Evolutionary conservation across 2,797 vertebrate species (phyloP).

Genomic region (Notoglanidium macrostoma): DNA sequence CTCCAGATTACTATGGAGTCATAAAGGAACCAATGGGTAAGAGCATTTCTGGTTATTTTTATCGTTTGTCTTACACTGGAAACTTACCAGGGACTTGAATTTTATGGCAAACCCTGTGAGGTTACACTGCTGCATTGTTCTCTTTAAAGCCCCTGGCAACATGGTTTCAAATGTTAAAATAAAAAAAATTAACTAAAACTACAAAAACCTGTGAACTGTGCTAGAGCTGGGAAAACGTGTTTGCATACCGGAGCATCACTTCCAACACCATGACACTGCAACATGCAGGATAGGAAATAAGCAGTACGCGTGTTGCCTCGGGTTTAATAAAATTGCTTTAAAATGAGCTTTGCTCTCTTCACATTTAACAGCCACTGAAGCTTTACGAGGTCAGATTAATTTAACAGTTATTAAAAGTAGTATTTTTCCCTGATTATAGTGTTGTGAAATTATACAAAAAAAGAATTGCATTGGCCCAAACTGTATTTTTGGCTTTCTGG

Average conservation of each 20-base stretch:
- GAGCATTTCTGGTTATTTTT: constrained; percentile 48
- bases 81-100: background rate
- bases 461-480: background rate
- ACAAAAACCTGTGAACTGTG: background rate
- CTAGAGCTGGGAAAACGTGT: background rate
- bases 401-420: background rate
- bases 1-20: constrained; percentile 96
- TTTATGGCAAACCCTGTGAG: background rate
- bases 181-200: background rate
- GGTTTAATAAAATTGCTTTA: background rate
- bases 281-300: background rate
- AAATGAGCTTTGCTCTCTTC: background rate
- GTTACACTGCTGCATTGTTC: background rate
- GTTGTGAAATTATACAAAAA: background rate
- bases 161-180: background rate
- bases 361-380: background rate
- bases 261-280: background rate
- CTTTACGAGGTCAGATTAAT: background rate
- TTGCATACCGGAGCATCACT: background rate
- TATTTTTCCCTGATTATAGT: background rate
- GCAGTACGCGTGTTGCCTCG: background rate
- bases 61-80: background rate
- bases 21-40: constrained; percentile 99
- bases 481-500: background rate
- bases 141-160: background rate